Conservation (phyloP, 2,888 invertebrate genomes). For the Heliconius hortense region DNA sequence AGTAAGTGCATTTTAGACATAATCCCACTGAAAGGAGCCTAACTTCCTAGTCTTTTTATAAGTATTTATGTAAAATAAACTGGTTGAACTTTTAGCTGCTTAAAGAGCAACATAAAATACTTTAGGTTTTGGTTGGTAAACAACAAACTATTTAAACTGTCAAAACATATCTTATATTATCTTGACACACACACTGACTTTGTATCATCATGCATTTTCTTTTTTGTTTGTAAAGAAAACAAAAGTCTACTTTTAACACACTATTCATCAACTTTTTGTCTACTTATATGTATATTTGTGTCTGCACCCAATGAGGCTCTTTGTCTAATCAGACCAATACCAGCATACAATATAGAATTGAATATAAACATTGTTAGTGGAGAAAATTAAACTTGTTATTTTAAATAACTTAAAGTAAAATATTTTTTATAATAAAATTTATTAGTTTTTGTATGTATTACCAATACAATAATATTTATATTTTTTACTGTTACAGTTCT, state of each 20-base stretch:
- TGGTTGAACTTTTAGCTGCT: background rate
- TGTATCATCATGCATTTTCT: no score
- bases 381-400: background rate
- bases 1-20: conserved; percentile 81
- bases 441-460: background rate
- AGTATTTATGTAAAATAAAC: no score
- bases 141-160: background rate
- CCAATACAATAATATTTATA: background rate
- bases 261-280: background rate
- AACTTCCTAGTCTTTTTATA: no score
- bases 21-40: background rate
- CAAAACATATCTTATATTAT: no score
- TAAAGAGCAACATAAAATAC: background rate
- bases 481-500: conserved; percentile 85
- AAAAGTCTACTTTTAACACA: background rate
- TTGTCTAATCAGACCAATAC: background rate
- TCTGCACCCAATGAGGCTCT: background rate
- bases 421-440: background rate
- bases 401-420: background rate
- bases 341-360: background rate
- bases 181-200: no score
- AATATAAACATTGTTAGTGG: background rate
- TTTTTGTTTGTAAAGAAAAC: background rate
- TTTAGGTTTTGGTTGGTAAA: background rate
- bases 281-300: background rate